Evolutionary conservation across 2,797 vertebrate species (phyloP), one percentile per base, ranked within the genome.

Genomic region (Amniataba percoides): DNA sequence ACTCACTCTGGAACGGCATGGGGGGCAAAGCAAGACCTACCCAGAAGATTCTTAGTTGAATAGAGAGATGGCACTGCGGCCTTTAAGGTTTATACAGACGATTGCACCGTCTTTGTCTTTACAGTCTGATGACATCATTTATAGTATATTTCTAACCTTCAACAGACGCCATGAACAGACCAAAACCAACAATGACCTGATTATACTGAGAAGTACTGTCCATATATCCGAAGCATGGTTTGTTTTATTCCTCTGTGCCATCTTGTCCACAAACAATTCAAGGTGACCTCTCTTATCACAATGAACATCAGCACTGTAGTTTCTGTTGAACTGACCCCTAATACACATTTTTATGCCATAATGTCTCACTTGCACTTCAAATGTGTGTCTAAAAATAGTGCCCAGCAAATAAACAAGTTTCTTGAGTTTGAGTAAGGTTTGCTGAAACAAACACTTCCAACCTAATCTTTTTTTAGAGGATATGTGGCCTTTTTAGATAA

Each of bases 1-100:
- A 91, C 91, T 91, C 90, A 89, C 92, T 92, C 85, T 86, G 86
- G 84, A 80, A 85, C 83, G 76, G 80, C 57, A 53, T 78, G 81
- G 80, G 77, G 84, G 76, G 79, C 73, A 69, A 85, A 87, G 72
- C 57, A 74, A 92, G 85, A 85, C 77, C 77, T 70, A 77, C 79
- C 71, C 60, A 84, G 80, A 76, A 74, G 78, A 78, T 46, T 65
- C 68, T 74, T 65, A 45, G 80, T 77, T 74, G 52, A 60, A 53
- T 19, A 48, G 59, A 75, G 63, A 75, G 63, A 65, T 83, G 58
- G 58, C 64, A 79, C 55, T 19, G 16, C 43, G 23, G 56, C 21
- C 42, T 60, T 73, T 76, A 55, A 55, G 34, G 49, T 5, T 40
- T 52, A 12, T 15, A 39, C 14, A 59, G 34, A 71, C 49, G 57